Percentiles rank a stretch among this genome's conserved stretches.
phyloP scores from a whole-genome alignment of 1,140 invertebrate species.

The Apolygus lucorum region DNA sequence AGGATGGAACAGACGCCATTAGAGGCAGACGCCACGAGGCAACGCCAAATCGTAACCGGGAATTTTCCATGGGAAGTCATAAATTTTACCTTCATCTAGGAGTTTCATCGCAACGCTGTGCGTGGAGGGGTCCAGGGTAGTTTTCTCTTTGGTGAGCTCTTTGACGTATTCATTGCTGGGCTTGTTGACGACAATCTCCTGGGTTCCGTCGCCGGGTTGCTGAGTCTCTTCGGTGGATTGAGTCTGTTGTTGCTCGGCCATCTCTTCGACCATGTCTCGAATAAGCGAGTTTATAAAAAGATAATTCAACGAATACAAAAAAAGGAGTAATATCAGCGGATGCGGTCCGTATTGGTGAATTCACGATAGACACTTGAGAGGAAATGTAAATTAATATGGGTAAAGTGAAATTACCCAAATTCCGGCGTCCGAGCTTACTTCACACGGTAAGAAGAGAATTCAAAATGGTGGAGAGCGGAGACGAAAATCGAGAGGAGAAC shows the following conservation, averaged over 20 bases:
- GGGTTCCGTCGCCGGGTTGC: neutral
- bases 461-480: no score
- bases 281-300: neutral
- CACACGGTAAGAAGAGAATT: no score
- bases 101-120: conserved; percentile 8
- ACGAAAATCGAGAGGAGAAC: no score
- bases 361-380: no score
- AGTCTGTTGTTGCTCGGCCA: neutral
- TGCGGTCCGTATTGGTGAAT: no score
- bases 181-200: neutral
- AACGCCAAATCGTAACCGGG: neutral
- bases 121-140: neutral
- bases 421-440: no score
- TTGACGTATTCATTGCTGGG: conserved; percentile 4
- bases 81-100: conserved; percentile 13
- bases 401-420: no score
- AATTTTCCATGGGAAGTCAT: neutral
- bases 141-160: conserved; percentile 14
- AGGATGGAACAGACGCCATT: no score
- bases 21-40: no score
- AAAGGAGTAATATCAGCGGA: no score
- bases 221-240: neutral
- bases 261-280: neutral
- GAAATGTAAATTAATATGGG: no score
- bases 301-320: no score